Conservation (phyloP, 2,888 invertebrate species). For the Erebia aethiops region DNA sequence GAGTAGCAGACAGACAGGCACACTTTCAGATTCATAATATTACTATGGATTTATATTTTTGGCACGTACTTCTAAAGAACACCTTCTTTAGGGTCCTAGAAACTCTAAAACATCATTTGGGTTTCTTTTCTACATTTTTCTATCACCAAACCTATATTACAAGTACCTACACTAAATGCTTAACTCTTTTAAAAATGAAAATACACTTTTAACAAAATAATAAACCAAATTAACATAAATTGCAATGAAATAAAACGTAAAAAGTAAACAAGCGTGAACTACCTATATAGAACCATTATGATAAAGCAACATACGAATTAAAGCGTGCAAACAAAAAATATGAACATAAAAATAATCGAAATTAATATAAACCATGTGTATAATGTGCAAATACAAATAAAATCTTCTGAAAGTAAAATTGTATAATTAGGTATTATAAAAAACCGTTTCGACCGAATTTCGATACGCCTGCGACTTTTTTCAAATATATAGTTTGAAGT, state of each 20-base stretch:
- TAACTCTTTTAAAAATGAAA: too few species aligned
- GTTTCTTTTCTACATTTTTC: too few species aligned
- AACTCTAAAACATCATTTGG: too few species aligned
- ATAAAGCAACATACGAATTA: not conserved
- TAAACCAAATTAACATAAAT: not conserved
- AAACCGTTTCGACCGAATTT: too few species aligned
- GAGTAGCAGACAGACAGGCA: too few species aligned
- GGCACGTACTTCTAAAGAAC: too few species aligned
- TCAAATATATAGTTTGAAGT: too few species aligned
- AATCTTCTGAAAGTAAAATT: conserved; percentile 8
- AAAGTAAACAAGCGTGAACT: not conserved
- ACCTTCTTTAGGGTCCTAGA: too few species aligned
- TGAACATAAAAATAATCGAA: not conserved
- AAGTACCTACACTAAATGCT: not conserved
- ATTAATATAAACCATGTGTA: not conserved
- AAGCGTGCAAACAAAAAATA: conserved; percentile 9
- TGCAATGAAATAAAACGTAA: not conserved
- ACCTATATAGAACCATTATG: not conserved
- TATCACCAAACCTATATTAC: too few species aligned
- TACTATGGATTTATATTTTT: too few species aligned
- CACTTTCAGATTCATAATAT: too few species aligned
- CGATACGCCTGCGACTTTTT: too few species aligned
- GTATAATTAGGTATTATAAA: not conserved
- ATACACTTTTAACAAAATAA: not conserved
- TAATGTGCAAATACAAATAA: not conserved